Percentiles rank a stretch among this genome's conserved stretches.
Conservation (phyloP, 2,888 invertebrate species). For the Seladonia tumulorum region DNA sequence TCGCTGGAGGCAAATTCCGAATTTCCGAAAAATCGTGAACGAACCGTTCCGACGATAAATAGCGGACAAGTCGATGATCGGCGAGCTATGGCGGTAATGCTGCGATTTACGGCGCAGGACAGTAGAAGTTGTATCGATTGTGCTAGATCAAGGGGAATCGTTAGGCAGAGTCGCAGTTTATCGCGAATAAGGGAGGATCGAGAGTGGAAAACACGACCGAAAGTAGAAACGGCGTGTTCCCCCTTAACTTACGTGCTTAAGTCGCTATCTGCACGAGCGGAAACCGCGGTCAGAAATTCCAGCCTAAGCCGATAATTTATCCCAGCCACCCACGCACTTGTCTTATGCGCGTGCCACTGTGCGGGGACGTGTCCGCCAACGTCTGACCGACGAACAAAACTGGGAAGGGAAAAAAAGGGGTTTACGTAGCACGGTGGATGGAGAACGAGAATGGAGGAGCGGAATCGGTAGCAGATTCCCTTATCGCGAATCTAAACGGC, state of each 20-base stretch:
- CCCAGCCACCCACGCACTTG: conserved; percentile 70
- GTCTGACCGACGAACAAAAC: conserved; percentile 11
- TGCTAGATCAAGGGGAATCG: conserved; percentile 6
- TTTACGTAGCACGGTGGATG: conserved; percentile 6
- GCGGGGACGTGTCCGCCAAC: conserved; percentile 41
- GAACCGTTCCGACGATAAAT: not conserved
- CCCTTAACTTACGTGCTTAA: conserved; percentile 57
- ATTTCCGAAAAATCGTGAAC: not conserved
- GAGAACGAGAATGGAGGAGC: conserved; percentile 23
- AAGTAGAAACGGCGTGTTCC: conserved; percentile 9
- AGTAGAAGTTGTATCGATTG: not conserved
- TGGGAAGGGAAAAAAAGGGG: not conserved
- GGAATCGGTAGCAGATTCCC: conserved; percentile 16
- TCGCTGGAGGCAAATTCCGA: not conserved
- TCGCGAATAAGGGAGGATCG: conserved; percentile 16
- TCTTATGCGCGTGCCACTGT: conserved; percentile 71
- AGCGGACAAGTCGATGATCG: not conserved
- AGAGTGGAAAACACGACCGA: conserved; percentile 18
- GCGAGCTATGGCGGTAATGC: not conserved
- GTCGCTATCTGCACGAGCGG: conserved; percentile 49
- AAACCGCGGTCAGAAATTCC: conserved; percentile 62
- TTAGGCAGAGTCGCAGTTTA: conserved; percentile 1
- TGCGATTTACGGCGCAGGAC: not conserved
- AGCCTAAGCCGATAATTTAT: conserved; percentile 73
- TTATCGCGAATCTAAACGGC: not conserved